Conservation (phyloP, 2,888 invertebrate species). For the Chrysotoxum bicinctum region DNA sequence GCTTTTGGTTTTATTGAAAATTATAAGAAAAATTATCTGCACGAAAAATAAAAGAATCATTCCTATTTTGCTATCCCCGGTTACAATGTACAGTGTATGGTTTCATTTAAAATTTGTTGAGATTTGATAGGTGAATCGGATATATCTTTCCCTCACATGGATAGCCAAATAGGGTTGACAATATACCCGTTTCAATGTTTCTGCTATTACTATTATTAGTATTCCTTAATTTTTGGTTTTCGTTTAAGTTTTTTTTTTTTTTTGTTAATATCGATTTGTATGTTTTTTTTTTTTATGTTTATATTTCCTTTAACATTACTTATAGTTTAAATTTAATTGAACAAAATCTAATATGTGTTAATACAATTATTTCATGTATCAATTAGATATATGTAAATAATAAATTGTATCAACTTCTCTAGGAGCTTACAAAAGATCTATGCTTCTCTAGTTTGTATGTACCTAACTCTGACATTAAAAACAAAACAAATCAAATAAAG, state of each 20-base stretch:
- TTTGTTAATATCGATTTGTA: not conserved
- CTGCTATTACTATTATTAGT: not conserved
- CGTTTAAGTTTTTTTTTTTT: not conserved
- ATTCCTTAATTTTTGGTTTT: not conserved
- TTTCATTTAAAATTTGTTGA: not conserved
- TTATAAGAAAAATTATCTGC: not conserved
- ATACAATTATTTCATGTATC: constrained; percentile 42
- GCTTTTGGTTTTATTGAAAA: not conserved
- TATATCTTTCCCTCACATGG: not conserved
- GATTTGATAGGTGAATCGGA: not conserved
- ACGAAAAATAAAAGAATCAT: not conserved
- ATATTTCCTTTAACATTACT: not conserved
- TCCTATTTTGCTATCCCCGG: not conserved
- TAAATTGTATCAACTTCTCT: constrained; percentile 30
- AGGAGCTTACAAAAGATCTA: constrained; percentile 49
- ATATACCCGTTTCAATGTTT: not conserved
- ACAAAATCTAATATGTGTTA: constrained; percentile 17
- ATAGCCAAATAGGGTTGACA: not conserved
- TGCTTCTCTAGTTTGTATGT: constrained; percentile 46
- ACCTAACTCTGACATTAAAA: constrained; percentile 24
- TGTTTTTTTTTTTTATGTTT: constrained; percentile 18
- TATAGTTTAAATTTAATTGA: not conserved
- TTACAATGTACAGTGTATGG: not conserved
- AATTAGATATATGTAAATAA: constrained; percentile 7
- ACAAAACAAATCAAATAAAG: constrained; percentile 16